Evolutionary conservation across 2,888 invertebrate genomes (phyloP), one percentile per base, ranked within the genome.

Genomic region (Lasioglossum marginatum): DNA sequence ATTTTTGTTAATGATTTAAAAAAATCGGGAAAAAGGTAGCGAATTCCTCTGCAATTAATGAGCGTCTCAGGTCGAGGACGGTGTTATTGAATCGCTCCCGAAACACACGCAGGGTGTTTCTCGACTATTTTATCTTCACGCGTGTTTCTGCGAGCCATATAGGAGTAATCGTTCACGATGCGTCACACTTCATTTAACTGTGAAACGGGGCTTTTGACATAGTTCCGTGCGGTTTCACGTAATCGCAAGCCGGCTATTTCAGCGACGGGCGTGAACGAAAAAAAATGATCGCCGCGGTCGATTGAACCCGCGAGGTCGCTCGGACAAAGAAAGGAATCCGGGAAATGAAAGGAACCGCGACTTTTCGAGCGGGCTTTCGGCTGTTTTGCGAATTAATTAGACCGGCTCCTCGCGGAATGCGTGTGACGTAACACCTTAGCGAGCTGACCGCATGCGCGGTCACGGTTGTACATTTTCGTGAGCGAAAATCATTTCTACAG

Each of bases 131-230:
- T 10, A 68, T 68, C 37, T 23, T 1, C 19, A 68, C 66, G 37
- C 19, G 34, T 23, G 66, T 34, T 68, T 23, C 37, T 23, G 4
- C 23, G 66, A 66, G 34, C 23, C 8, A 6, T 10, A 23, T 27
- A 52, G 4, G 37, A 71, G 60, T 75, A 71, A 75, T 83, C 78
- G 75, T 83, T 79, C 63, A 40, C 71, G 75, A 85, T 75, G 79
- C 63, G 84, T 83, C 79, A 85, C 84, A 83, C 78, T 75, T 85
- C 83, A 72, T 79, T 83, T 85, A 85, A 83, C 79, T 57, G 75
- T 75, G 74, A 74, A 84, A 84, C 74, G 78, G 75, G 63, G 79
- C 84, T 85, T 60, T 83, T 83, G 84, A 79, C 84, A 85, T 52
- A 83, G 57, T 79, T 83, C 34, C 14, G 8, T 14, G 68, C 73